These are phyloP conservation scores for Candidula unifasciata DNA, from an alignment of 2,888 invertebrate genomes.

Conservation along the genomic window DNA sequence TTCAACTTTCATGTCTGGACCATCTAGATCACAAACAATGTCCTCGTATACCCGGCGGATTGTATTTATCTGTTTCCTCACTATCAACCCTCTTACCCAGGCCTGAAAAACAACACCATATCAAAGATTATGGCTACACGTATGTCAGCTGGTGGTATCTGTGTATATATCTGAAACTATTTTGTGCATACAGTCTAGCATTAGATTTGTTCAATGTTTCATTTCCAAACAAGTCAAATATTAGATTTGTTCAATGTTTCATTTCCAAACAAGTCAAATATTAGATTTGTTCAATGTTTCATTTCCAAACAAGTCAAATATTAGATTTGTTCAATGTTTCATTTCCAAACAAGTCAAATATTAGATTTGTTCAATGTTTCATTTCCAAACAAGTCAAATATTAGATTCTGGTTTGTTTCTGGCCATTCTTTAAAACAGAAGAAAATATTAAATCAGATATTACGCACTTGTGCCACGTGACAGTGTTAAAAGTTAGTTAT, in stretches of 20 bases:
- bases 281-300: too few species aligned
- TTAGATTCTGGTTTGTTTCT: too few species aligned
- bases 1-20: conserved; percentile 15
- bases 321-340: neutral
- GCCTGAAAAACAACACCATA: conserved; percentile 40
- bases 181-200: neutral
- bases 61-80: conserved; percentile 42
- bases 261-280: too few species aligned
- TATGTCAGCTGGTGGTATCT: neutral
- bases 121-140: neutral
- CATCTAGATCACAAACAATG: conserved; percentile 49
- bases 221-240: too few species aligned
- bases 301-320: neutral
- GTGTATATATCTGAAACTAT: neutral
- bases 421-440: too few species aligned
- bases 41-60: conserved; percentile 40
- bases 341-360: neutral
- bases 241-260: too few species aligned
- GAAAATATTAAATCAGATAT: too few species aligned
- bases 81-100: conserved; percentile 24
- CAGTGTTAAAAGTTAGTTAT: too few species aligned
- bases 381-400: too few species aligned
- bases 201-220: neutral
- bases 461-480: too few species aligned
- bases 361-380: neutral